These are phyloP conservation scores for Serilophus lunatus DNA, from an alignment of 2,113 vertebrate species.

Conservation along the genomic window DNA sequence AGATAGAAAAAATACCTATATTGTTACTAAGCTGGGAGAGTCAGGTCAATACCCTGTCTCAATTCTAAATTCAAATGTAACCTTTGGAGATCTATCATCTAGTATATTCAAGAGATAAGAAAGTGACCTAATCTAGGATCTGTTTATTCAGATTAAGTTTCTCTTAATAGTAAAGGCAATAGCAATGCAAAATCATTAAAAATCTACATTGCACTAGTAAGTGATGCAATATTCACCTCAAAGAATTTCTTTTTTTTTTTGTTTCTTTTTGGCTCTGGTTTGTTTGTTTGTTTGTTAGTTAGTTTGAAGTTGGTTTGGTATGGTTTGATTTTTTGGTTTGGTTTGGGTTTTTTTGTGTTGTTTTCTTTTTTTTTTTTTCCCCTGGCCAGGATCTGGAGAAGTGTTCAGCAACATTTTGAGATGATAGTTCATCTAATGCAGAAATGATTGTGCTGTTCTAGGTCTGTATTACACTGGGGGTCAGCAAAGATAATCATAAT, in stretches of 20 bases:
- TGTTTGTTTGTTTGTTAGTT: too few species aligned
- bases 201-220: neutral
- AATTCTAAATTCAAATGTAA: neutral
- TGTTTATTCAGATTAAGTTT: neutral
- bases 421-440: neutral
- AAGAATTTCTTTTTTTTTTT: too few species aligned
- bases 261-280: too few species aligned
- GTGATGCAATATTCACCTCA: neutral
- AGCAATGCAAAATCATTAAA: neutral
- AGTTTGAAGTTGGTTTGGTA: too few species aligned
- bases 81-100: neutral
- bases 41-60: neutral
- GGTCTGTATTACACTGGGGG: neutral
- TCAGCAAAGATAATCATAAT: neutral
- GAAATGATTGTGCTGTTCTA: neutral
- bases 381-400: neutral
- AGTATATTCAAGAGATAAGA: neutral
- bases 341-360: fast-evolving
- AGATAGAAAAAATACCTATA: neutral
- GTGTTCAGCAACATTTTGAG: neutral
- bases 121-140: neutral
- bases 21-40: neutral
- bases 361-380: fast-evolving
- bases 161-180: neutral
- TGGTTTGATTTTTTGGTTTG: too few species aligned